These are phyloP conservation scores for Ladona fulva DNA, from an alignment of 1,140 invertebrate species.

Conservation along the genomic window DNA sequence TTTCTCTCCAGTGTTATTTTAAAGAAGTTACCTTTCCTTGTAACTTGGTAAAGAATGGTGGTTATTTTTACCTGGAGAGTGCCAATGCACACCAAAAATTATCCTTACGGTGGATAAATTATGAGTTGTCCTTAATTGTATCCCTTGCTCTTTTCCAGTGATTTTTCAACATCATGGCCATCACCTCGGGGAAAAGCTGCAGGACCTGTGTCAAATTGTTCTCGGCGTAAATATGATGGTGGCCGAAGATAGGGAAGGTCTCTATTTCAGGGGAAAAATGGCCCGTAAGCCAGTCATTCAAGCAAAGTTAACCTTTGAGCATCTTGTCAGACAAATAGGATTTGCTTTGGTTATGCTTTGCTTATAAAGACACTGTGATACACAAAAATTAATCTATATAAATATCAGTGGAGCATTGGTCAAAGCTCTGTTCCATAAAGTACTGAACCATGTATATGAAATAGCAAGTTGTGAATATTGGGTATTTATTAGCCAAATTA, in stretches of 20 bases:
- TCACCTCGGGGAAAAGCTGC: background rate
- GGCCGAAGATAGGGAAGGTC: background rate
- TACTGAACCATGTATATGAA: background rate
- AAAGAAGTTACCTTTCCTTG: too few relatives aligned
- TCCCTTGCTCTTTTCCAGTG: background rate
- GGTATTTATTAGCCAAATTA: slow-evolving; percentile 10
- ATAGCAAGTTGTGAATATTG: background rate
- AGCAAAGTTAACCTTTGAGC: slow-evolving; percentile 5
- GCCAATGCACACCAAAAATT: too few relatives aligned
- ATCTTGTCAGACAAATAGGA: background rate
- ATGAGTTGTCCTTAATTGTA: too few relatives aligned
- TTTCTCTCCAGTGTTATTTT: too few relatives aligned
- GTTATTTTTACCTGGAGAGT: too few relatives aligned
- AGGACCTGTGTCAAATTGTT: background rate
- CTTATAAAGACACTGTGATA: slow-evolving; percentile 1
- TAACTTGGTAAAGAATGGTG: too few relatives aligned
- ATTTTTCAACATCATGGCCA: background rate
- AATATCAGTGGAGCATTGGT: background rate
- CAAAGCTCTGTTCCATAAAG: background rate
- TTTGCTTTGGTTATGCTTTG: background rate
- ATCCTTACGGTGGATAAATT: too few relatives aligned
- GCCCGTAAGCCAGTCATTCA: background rate
- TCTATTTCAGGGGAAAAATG: background rate
- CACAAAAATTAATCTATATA: background rate
- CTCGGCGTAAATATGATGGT: background rate